Conservation (phyloP, 2,888 invertebrate species). For the Notocelia uddmanniana region DNA sequence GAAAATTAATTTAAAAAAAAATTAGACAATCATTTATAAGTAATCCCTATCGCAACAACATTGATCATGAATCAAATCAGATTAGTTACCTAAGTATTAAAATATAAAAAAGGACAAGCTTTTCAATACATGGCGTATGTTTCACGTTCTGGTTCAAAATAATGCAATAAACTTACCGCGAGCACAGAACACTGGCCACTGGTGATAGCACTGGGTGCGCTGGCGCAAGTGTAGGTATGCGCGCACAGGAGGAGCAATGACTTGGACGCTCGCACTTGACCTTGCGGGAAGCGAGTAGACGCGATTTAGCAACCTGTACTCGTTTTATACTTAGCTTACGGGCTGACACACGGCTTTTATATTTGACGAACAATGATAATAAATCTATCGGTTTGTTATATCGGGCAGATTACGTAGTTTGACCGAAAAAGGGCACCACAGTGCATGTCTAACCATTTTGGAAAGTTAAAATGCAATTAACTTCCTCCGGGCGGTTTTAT, state of each 20-base stretch:
- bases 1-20: neutral
- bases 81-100: neutral
- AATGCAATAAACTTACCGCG: constrained; percentile 43
- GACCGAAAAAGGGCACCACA: neutral
- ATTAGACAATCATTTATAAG: neutral
- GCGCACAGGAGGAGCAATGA: constrained; percentile 75
- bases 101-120: neutral
- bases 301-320: constrained; percentile 77
- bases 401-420: too few species aligned
- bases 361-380: constrained; percentile 36
- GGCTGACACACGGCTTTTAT: constrained; percentile 56
- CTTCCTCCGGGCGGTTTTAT: too few species aligned
- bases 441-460: too few species aligned
- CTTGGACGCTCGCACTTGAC: constrained; percentile 81
- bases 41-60: neutral
- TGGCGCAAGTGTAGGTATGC: constrained; percentile 66
- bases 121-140: neutral
- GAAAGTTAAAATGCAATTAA: too few species aligned
- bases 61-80: neutral
- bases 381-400: neutral
- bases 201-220: constrained; percentile 53
- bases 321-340: constrained; percentile 77
- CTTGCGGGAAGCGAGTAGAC: constrained; percentile 77
- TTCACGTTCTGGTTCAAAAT: constrained; percentile 18
- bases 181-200: constrained; percentile 44